Evolutionary conservation across 1,140 invertebrate species (phyloP).

Genomic region (Aricia agestis): DNA sequence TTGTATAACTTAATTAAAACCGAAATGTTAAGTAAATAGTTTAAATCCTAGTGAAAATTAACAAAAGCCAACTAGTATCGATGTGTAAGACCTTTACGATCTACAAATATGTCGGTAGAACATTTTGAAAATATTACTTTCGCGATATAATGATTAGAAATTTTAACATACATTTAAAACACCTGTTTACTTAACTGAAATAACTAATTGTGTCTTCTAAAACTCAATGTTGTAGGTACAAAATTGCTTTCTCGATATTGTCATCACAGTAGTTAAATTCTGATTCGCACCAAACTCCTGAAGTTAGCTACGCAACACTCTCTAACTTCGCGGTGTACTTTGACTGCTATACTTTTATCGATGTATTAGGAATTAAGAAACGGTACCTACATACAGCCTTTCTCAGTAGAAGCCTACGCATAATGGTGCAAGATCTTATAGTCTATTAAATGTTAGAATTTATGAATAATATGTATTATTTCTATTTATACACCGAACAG

Average conservation of each 20-base stretch:
- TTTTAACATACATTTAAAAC: no score
- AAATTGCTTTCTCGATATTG: background rate
- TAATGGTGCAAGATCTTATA: conserved; percentile 52
- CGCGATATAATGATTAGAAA: no score
- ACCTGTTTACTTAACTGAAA: conserved; percentile 7
- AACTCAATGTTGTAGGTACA: conserved; percentile 14
- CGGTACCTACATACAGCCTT: conserved; percentile 65
- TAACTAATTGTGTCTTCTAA: background rate
- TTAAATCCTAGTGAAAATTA: background rate
- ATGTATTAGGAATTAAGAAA: conserved; percentile 34
- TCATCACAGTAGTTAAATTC: background rate
- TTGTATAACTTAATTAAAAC: background rate
- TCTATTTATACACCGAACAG: conserved; percentile 30
- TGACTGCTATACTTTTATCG: conserved; percentile 1
- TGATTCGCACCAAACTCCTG: background rate
- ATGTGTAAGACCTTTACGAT: background rate
- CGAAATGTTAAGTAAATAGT: background rate
- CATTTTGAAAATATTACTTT: background rate
- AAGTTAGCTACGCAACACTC: background rate
- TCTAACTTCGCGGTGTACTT: background rate
- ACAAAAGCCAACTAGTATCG: background rate
- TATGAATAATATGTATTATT: conserved; percentile 35
- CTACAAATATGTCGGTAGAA: background rate
- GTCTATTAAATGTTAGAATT: conserved; percentile 47
- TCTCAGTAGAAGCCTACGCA: conserved; percentile 55